Evolutionary conservation across 2,888 invertebrate species (phyloP).

Genomic region (Colletes collaris): DNA sequence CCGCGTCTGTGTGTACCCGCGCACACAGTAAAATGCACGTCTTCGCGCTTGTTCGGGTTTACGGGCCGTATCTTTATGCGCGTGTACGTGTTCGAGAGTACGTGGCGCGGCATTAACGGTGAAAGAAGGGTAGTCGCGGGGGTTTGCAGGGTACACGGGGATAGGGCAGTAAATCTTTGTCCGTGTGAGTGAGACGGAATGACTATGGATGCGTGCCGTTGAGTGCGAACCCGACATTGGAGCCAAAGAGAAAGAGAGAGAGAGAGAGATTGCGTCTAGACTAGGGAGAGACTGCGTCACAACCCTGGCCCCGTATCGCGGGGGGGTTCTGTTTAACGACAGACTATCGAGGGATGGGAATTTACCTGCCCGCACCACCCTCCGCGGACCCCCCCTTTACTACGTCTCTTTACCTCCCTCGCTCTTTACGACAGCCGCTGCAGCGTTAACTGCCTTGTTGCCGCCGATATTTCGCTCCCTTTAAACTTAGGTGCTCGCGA

Average conservation of each 20-base stretch:
- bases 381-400: constrained; percentile 33
- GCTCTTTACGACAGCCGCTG: constrained; percentile 56
- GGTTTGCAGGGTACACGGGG: constrained; percentile 30
- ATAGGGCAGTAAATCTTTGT: constrained; percentile 79
- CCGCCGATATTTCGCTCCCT: constrained; percentile 66
- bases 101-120: constrained; percentile 80
- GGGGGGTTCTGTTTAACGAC: constrained; percentile 75
- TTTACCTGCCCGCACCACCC: constrained; percentile 64
- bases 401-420: constrained; percentile 45
- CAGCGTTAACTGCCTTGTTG: constrained; percentile 66
- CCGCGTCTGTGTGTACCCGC: constrained; percentile 25
- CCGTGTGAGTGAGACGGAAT: constrained; percentile 75
- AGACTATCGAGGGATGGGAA: constrained; percentile 74
- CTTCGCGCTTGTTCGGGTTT: constrained; percentile 75
- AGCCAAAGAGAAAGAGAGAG: constrained; percentile 54
- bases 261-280: constrained; percentile 77
- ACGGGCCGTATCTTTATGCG: constrained; percentile 76
- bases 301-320: constrained; percentile 76
- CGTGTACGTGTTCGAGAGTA: constrained; percentile 74
- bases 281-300: constrained; percentile 80
- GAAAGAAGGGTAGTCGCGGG: constrained; percentile 42
- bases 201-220: constrained; percentile 75
- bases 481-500: constrained; percentile 50
- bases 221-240: constrained; percentile 53
- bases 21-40: constrained; percentile 60